phyloP scores from a whole-genome alignment of 2,797 vertebrate species.

The Muscicapa comitata region DNA sequence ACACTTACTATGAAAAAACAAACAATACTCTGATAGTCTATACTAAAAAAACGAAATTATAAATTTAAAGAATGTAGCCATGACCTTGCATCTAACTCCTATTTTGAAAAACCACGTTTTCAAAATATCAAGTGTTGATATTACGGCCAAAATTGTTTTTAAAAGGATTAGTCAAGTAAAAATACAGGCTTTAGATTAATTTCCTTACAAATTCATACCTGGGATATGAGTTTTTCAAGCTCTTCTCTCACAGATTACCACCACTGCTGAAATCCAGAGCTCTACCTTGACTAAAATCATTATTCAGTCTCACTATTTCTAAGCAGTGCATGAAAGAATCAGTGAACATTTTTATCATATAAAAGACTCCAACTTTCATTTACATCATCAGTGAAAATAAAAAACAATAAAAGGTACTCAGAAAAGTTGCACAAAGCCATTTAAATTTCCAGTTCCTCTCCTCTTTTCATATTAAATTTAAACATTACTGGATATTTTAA shows the following conservation, averaged over 20 bases:
- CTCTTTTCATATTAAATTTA: background rate
- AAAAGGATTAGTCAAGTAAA: background rate
- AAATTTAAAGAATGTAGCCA: background rate
- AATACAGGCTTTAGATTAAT: background rate
- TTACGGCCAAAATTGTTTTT: background rate
- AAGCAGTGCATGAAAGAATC: background rate
- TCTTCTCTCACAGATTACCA: background rate
- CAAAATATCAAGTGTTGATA: background rate
- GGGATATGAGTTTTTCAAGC: background rate
- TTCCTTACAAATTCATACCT: background rate
- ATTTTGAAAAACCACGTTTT: background rate
- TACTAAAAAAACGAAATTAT: accelerated
- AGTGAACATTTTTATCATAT: background rate
- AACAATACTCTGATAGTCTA: background rate
- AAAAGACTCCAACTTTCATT: background rate
- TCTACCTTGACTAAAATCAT: background rate
- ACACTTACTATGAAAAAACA: background rate
- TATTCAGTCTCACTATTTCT: background rate
- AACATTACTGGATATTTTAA: background rate
- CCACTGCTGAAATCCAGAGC: background rate
- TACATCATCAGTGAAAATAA: background rate
- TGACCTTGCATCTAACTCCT: background rate
- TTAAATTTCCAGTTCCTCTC: background rate
- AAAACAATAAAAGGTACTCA: background rate
- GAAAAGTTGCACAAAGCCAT: background rate